phyloP scores from a whole-genome alignment of 92 coral and sea anemone genomes.

The Desmophyllum pertusum region DNA sequence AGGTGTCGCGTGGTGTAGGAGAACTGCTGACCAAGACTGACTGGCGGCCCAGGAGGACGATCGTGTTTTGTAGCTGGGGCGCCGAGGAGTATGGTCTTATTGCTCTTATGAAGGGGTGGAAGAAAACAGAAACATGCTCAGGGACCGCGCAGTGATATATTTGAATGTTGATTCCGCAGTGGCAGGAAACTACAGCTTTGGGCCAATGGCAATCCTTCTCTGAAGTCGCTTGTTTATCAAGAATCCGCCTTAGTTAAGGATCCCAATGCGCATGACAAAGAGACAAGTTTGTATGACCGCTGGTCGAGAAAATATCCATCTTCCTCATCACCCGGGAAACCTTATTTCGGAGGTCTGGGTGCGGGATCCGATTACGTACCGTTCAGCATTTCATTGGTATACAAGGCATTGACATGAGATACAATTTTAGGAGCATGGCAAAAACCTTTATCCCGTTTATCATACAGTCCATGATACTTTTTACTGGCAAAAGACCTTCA shows the following conservation, averaged over 20 bases:
- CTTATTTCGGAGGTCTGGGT: constrained; percentile 53
- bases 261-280: constrained; percentile 47
- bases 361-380: constrained; percentile 58
- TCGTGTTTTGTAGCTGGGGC: constrained; percentile 91
- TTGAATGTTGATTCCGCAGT: constrained; percentile 76
- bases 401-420: constrained; percentile 70
- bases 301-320: constrained; percentile 63
- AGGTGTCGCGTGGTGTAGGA: constrained; percentile 53
- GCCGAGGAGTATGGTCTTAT: constrained; percentile 83
- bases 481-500: constrained; percentile 78
- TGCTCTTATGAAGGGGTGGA: constrained; percentile 88
- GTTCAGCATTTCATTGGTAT: constrained; percentile 71
- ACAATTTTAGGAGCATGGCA: constrained; percentile 47
- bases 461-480: constrained; percentile 89
- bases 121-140: constrained; percentile 67
- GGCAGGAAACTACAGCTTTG: constrained; percentile 69
- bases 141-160: constrained; percentile 75
- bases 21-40: constrained; percentile 55
- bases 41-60: constrained; percentile 90
- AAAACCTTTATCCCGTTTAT: constrained; percentile 68
- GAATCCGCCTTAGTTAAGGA: constrained; percentile 51
- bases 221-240: constrained; percentile 49
- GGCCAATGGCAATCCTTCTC: constrained; percentile 64
- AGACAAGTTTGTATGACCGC: constrained; percentile 54
- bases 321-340: constrained; percentile 33